Evolutionary conservation across 2,888 invertebrate species (phyloP).

Genomic region (Apamea epomidion): DNA sequence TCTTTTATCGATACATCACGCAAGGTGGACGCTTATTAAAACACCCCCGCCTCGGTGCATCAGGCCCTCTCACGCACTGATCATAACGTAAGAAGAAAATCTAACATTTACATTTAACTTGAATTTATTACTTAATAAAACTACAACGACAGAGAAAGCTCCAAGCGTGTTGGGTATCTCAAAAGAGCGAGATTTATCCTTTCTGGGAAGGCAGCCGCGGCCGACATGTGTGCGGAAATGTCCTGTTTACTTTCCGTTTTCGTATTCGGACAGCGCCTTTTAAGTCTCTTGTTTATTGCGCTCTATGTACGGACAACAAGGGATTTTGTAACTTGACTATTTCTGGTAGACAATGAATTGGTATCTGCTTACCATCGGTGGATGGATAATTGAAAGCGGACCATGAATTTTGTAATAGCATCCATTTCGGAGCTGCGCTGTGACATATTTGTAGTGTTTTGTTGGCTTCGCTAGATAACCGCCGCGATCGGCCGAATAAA

Average conservation of each 20-base stretch:
- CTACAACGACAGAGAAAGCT: conserved; percentile 64
- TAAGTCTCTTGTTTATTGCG: conserved; percentile 80
- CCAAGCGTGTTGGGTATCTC: conserved; percentile 71
- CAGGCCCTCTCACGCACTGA: conserved; percentile 58
- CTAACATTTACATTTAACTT: conserved; percentile 61
- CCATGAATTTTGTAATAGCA: conserved; percentile 72
- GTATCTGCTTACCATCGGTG: conserved; percentile 75
- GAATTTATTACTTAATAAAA: conserved; percentile 65
- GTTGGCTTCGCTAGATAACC: conserved; percentile 63
- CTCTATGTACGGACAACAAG: conserved; percentile 79
- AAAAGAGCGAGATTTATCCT: conserved; percentile 73
- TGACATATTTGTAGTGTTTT: conserved; percentile 69
- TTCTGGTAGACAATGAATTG: conserved; percentile 79
- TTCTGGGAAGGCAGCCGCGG: conserved; percentile 71
- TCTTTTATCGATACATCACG: conserved; percentile 81
- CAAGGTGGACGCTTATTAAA: conserved; percentile 80
- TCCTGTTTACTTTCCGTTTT: conserved; percentile 83
- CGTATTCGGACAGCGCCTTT: conserved; percentile 85
- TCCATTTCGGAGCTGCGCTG: conserved; percentile 66
- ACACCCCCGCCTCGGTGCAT: conserved; percentile 69
- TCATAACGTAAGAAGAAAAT: conserved; percentile 64
- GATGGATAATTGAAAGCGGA: conserved; percentile 70
- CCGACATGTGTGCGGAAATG: conserved; percentile 84
- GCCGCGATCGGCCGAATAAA: conserved; percentile 62
- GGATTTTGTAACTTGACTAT: conserved; percentile 82